phyloP scores from a whole-genome alignment of 2,888 invertebrate genomes.

The Rapana venosa region DNA sequence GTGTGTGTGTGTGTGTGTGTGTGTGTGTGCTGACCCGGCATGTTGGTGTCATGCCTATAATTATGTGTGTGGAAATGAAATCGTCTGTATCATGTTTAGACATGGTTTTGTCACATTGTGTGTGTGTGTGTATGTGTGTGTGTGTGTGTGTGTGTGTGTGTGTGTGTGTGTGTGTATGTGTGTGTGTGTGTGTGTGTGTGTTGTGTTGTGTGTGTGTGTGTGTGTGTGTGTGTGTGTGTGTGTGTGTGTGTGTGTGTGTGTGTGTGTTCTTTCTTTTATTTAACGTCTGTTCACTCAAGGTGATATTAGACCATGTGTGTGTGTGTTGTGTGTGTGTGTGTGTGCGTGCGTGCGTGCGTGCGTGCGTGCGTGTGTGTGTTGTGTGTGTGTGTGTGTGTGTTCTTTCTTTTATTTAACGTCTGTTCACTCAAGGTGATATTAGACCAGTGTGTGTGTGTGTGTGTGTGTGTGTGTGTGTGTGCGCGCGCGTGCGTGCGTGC shows the following conservation, averaged over 20 bases:
- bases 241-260: conserved; percentile 8
- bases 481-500: not conserved
- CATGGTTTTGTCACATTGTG: not conserved
- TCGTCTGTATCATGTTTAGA: not conserved
- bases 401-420: not conserved
- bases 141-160: conserved; percentile 27
- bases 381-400: not conserved
- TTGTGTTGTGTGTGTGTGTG: not conserved
- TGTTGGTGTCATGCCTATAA: not conserved
- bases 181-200: not conserved
- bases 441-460: not conserved
- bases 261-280: not conserved
- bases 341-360: not conserved
- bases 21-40: not conserved
- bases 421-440: not conserved
- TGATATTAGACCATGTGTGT: not conserved
- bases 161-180: conserved; percentile 17
- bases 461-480: not conserved
- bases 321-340: not conserved
- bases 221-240: not conserved
- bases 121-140: conserved; percentile 3
- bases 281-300: not conserved
- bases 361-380: not conserved
- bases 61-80: not conserved
- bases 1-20: not conserved